Percentiles rank a stretch among this genome's conserved stretches.
Evolutionary conservation across 1,140 invertebrate species (phyloP).

Genomic region (Drosophila nebulosa): DNA sequence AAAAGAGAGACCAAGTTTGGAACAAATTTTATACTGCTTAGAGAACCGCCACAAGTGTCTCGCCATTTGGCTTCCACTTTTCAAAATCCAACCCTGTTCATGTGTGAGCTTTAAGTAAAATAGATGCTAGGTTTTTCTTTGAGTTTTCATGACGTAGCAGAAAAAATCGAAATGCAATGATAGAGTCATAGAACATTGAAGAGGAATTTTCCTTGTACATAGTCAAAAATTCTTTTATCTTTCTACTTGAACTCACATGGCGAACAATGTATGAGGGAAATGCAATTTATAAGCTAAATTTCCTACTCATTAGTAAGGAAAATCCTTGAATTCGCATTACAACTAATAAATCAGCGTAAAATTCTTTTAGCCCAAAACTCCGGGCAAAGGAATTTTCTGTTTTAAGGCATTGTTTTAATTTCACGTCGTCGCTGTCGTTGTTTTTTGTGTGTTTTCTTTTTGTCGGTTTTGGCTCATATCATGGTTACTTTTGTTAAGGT

Average conservation of each 20-base stretch:
- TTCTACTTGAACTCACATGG: not conserved
- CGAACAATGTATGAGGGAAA: not conserved
- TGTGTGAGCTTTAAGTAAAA: too few species aligned
- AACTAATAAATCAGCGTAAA: slow-evolving; percentile 70
- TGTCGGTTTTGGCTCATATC: slow-evolving; percentile 14
- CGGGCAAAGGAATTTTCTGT: slow-evolving; percentile 41
- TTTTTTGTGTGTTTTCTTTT: slow-evolving; percentile 33
- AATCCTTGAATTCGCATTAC: slow-evolving; percentile 13
- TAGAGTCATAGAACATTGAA: too few species aligned
- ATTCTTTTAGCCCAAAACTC: slow-evolving; percentile 50
- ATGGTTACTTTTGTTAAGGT: slow-evolving; percentile 57
- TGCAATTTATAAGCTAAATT: not conserved
- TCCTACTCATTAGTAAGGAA: not conserved
- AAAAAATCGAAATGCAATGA: too few species aligned
- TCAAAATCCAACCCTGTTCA: too few species aligned
- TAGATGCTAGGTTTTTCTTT: too few species aligned
- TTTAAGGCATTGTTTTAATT: slow-evolving; percentile 50
- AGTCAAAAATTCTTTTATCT: not conserved
- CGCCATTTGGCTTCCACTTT: too few species aligned
- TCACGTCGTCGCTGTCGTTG: too few species aligned
- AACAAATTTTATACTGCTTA: too few species aligned
- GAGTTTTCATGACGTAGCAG: too few species aligned
- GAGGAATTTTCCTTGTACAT: too few species aligned
- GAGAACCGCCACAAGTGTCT: too few species aligned
- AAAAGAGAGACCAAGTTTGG: too few species aligned